Base-by-base conservation (phyloP, 2,797 vertebrate species). In the Clamator glandarius region DNA sequence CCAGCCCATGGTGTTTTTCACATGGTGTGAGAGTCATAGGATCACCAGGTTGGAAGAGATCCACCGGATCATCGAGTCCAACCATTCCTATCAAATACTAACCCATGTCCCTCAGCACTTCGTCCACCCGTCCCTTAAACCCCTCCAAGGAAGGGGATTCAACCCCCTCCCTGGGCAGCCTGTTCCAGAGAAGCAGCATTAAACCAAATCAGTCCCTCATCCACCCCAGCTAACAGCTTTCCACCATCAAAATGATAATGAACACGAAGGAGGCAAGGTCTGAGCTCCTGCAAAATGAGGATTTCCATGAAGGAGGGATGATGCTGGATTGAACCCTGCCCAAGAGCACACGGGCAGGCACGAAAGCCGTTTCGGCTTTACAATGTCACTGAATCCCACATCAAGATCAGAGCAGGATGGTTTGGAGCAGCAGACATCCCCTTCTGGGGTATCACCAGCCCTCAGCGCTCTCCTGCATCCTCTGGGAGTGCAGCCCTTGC, bases 361-460 rank as follows among this genome's bases (percentile, higher is more conserved):
- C 6, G 1, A 23, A 55, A 50, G 3, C 9, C 20, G 1, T 67
- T 59, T 0, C 6, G 44, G 61, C n/a, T 50, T 57, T 16, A 13
- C 24, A 15, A 11, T 0, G 0, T 16, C 21, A 1, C 35, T 1
- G 26, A 35, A 29, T 5, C 3, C 1, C 67, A 19, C 24, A 1
- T 2, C 8, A 1, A 23, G 7, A n/a, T 25, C 0, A 0, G 54
- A 46, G 50, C 0, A 1, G 63, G 64, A 6, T 0, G 17, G 12
- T 12, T 39, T 0, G 4, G n/a, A 84, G n/a, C 58, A 20, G 5
- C 26, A 23, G 41, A 8, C 20, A 7, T 8, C 33, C 36, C 33
- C 7, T 15, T n/a, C 74, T 25, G 2, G 29, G 85, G 72, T 39
- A 18, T 51, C 14, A 2, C 1, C 1, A 74, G 41, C 66, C 35